Conservation (phyloP, 2,797 vertebrate species). For the Enteromius anoplus region DNA sequence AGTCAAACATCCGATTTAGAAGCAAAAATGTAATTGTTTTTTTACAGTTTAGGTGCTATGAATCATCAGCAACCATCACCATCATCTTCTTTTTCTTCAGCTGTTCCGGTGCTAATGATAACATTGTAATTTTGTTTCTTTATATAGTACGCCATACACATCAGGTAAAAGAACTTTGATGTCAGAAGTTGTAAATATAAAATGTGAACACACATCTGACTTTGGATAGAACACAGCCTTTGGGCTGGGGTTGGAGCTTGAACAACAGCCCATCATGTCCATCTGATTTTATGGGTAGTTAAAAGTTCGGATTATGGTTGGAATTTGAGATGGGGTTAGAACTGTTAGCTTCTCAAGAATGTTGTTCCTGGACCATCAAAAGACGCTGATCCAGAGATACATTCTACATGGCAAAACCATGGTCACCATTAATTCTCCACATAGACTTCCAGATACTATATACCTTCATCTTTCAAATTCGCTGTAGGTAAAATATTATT, state of each 20-base stretch:
- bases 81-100: background rate
- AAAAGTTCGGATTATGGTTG: constrained; percentile 15
- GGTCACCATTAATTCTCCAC: background rate
- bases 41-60: background rate
- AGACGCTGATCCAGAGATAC: constrained; percentile 10
- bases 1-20: background rate
- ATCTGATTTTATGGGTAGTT: constrained; percentile 15
- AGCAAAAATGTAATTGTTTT: background rate
- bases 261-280: background rate
- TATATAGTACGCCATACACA: background rate
- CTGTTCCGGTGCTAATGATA: background rate
- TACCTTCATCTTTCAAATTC: constrained; percentile 39
- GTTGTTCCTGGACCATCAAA: constrained; percentile 26
- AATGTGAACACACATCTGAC: background rate
- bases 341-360: constrained; percentile 26
- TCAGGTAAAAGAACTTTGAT: background rate
- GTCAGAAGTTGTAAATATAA: background rate
- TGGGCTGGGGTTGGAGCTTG: background rate
- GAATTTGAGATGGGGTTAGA: constrained; percentile 22
- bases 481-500: constrained; percentile 31
- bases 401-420: constrained; percentile 5
- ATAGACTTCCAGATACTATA: constrained; percentile 5
- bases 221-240: background rate
- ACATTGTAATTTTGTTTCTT: background rate
- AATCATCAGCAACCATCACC: background rate